Percentiles rank a stretch among this genome's conserved stretches.
These are phyloP conservation scores for Pluvianellus socialis DNA, from an alignment of 2,113 vertebrate species.

Conservation along the genomic window DNA sequence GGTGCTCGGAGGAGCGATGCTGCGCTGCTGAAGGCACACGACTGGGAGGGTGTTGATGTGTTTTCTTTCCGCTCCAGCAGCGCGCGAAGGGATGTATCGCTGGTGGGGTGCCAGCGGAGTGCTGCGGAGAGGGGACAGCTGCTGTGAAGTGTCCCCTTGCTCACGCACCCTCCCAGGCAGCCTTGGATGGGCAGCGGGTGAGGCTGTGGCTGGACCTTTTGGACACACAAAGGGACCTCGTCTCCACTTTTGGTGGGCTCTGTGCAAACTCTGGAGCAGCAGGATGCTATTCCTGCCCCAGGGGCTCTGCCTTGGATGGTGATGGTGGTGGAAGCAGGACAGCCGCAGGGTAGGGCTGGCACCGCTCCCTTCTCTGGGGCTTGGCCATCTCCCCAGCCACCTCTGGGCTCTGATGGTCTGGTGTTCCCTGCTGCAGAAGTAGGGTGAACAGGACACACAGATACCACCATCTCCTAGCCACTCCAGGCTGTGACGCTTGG, in stretches of 20 bases:
- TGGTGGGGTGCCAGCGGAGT: background rate
- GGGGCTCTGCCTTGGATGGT: background rate
- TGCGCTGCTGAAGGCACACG: fast-evolving
- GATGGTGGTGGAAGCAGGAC: background rate
- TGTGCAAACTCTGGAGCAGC: background rate
- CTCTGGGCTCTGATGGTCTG: fast-evolving
- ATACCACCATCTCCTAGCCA: fast-evolving
- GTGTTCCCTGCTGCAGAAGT: background rate
- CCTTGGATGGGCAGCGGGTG: background rate
- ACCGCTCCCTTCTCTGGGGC: fast-evolving
- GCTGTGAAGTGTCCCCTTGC: background rate
- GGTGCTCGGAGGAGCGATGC: background rate
- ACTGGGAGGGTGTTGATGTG: background rate
- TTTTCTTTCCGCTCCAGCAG: background rate
- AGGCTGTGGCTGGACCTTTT: background rate
- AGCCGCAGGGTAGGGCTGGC: background rate
- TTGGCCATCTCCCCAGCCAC: background rate
- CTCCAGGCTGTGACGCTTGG: background rate
- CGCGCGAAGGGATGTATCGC: fast-evolving
- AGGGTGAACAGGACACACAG: fast-evolving
- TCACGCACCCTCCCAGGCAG: fast-evolving
- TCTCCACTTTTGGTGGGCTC: background rate
- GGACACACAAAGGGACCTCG: background rate
- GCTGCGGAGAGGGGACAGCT: background rate
- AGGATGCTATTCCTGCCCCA: background rate